These are phyloP conservation scores for Sterna hirundo DNA, from an alignment of 2,113 vertebrate species.

Conservation along the genomic window DNA sequence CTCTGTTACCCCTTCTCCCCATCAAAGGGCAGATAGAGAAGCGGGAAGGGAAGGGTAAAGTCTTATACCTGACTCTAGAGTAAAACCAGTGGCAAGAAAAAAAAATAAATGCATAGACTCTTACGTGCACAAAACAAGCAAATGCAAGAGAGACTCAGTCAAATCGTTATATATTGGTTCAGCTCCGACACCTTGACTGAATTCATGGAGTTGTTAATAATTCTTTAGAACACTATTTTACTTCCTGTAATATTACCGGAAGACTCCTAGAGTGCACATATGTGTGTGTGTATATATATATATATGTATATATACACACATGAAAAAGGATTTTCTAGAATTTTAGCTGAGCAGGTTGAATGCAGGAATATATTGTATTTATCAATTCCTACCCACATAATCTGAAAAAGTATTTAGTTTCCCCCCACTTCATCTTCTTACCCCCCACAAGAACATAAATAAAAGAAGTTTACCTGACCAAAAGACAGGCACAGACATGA, in stretches of 20 bases:
- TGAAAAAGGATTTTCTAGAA: not conserved
- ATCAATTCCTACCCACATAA: not conserved
- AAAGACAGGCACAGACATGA: not conserved
- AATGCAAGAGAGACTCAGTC: not conserved
- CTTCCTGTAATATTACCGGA: not conserved
- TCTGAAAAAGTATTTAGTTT: not conserved
- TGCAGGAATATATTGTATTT: not conserved
- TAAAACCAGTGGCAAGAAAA: not conserved
- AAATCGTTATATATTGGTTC: not conserved
- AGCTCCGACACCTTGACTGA: not conserved
- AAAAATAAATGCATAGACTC: not conserved
- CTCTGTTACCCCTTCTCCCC: not conserved
- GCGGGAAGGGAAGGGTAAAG: not conserved
- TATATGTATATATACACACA: accelerated
- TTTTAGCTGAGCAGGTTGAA: not conserved
- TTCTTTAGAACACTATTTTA: not conserved
- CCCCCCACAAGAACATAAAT: not conserved
- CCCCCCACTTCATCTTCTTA: not conserved
- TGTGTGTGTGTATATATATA: no score
- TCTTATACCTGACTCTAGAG: not conserved
- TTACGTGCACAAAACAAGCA: not conserved
- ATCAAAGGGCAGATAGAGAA: not conserved
- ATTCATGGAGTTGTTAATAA: not conserved
- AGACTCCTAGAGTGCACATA: not conserved
- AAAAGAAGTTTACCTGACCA: not conserved